Percentiles rank a stretch among this genome's conserved stretches.
These are phyloP conservation scores for Neomicropteryx cornuta DNA, from an alignment of 1,140 invertebrate species.

Conservation along the genomic window DNA sequence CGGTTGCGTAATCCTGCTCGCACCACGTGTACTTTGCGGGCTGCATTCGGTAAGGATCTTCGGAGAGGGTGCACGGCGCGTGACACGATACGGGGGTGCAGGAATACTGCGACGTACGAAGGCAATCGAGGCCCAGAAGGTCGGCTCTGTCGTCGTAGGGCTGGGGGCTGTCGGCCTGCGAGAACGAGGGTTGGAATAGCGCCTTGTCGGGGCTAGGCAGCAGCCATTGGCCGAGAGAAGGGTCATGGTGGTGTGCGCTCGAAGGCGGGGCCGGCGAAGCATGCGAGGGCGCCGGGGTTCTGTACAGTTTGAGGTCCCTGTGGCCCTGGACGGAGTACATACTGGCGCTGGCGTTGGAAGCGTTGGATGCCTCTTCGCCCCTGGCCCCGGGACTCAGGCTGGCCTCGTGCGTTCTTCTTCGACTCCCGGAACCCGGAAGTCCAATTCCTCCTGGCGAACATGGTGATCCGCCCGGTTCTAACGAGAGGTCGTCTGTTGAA, in stretches of 20 bases:
- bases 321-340: conserved; percentile 42
- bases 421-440: conserved; percentile 29
- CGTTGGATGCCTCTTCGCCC: conserved; percentile 62
- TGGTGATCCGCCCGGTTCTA: conserved; percentile 41
- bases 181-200: conserved; percentile 44
- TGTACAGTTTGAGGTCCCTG: conserved; percentile 31
- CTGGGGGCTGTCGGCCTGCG: conserved; percentile 30
- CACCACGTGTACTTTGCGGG: conserved; percentile 39
- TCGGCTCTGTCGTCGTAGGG: conserved; percentile 44
- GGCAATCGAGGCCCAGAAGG: conserved; percentile 48
- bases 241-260: conserved; percentile 30
- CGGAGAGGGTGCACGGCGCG: conserved; percentile 18
- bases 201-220: conserved; percentile 40
- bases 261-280: conserved; percentile 36
- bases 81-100: conserved; percentile 11
- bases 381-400: conserved; percentile 47
- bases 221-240: conserved; percentile 54
- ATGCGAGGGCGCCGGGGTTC: conserved; percentile 35
- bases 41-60: conserved; percentile 24
- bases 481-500: conserved; percentile 62
- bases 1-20: conserved; percentile 36
- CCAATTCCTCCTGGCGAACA: conserved; percentile 30
- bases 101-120: conserved; percentile 19
- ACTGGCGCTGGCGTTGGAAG: conserved; percentile 47
- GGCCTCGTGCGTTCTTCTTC: conserved; percentile 46